Base-by-base conservation (phyloP, 2,888 invertebrate genomes). In the Lepidocyrtinus sp. region DNA sequence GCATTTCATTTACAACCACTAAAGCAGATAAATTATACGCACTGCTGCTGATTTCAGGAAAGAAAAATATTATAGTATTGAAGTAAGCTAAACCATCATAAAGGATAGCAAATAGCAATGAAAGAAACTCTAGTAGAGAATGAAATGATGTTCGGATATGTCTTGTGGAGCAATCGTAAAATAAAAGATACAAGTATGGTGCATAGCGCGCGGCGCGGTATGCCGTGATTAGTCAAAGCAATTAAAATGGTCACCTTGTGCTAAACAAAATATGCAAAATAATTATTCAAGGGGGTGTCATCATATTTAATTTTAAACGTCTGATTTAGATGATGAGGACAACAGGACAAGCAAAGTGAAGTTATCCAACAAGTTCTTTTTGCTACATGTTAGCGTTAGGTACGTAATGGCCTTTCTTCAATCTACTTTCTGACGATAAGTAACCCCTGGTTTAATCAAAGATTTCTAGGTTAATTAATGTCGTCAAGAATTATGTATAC, bases 161-260 rank as follows among this genome's bases (percentile, higher is more conserved):
- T 36, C 12, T 7, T 36, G 36, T 36, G 12, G 36, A 36, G 36
- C 36, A 36, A 7, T 36, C 12, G 19, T 2, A 59, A 59, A 59
- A 22, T 12, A 36, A 36, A 36, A 36, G 36, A n/a, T n/a, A n/a
- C 36, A 36, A 36, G 12, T 12, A 36, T 12, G 36, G 12, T 12
- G 36, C 5, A 36, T 12, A 36, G 12, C 12, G 36, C 12, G 36
- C 12, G 21, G 17, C 1, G 61, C 55, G 67, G 70, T 27, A 22
- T 61, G 46, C 5, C 15, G 45, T 62, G 67, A 78, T 78, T 65
- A 73, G 62, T 63, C 69, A 26, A 73, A 73, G 73, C 69, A 78
- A 78, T 78, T 61, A 78, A 59, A 78, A 46, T 69, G 64, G 68
- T 78, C 73, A 69, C 77, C 78, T 78, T 73, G 78, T 2, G 64